Percentiles rank a stretch among this genome's conserved stretches.
Conservation (phyloP, 2,797 vertebrate species). For the Lepilemur ruficaudatus region DNA sequence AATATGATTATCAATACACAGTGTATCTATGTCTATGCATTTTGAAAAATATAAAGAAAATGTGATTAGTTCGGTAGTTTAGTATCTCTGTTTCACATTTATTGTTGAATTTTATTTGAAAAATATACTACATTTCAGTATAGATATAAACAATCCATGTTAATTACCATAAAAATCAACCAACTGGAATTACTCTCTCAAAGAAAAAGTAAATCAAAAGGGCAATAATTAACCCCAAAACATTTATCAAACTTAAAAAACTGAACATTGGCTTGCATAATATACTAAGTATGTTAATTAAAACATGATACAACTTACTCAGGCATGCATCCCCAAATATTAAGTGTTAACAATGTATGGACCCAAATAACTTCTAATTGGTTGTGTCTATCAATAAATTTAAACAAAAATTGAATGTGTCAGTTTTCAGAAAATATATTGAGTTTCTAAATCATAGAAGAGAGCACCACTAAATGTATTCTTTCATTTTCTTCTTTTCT, state of each 20-base stretch:
- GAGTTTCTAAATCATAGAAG: neutral
- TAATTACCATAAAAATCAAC: constrained; percentile 8
- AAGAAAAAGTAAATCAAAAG: neutral
- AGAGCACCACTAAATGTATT: neutral
- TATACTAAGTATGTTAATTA: neutral
- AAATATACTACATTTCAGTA: neutral
- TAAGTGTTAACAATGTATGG: neutral
- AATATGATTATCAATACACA: neutral
- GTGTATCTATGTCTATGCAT: neutral
- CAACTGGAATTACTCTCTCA: neutral
- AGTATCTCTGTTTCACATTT: neutral
- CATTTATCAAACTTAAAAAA: neutral
- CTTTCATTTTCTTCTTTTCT: neutral
- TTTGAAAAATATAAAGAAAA: neutral
- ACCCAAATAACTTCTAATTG: neutral
- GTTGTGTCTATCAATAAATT: neutral
- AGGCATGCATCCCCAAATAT: neutral
- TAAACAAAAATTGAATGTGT: neutral
- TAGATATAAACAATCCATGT: neutral
- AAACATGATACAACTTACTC: neutral
- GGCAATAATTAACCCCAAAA: neutral
- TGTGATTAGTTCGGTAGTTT: neutral
- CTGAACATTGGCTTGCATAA: neutral
- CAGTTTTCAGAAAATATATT: neutral
- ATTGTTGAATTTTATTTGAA: neutral